These are phyloP conservation scores for Philantomba maxwellii DNA, from an alignment of 2,113 vertebrate genomes.

Conservation along the genomic window DNA sequence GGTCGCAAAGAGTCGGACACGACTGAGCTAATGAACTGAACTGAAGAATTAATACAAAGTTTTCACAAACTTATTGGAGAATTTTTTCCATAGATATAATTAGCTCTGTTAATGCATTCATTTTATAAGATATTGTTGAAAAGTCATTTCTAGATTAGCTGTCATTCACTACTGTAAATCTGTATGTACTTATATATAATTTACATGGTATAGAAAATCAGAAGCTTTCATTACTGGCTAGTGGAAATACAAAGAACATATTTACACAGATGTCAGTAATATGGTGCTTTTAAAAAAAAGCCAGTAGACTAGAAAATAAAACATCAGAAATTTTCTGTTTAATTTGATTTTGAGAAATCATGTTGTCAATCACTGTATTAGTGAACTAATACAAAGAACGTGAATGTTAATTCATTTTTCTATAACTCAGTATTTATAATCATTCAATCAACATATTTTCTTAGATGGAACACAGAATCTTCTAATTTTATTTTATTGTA, in stretches of 20 bases:
- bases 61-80: not conserved
- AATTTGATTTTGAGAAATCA: not conserved
- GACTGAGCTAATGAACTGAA: too few relatives aligned
- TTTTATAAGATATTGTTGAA: not conserved
- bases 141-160: not conserved
- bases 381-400: not conserved
- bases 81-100: not conserved
- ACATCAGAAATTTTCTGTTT: not conserved
- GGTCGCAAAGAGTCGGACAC: fast-evolving
- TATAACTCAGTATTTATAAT: not conserved
- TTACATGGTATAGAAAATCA: not conserved
- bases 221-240: not conserved
- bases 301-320: not conserved
- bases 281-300: not conserved
- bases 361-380: not conserved
- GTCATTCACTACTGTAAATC: not conserved
- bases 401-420: not conserved
- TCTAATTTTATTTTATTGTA: not conserved
- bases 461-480: not conserved
- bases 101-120: not conserved
- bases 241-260: not conserved
- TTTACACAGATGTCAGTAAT: not conserved
- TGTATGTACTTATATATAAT: not conserved
- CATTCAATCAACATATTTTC: not conserved
- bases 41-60: not conserved